Evolutionary conservation across 2,888 invertebrate genomes (phyloP).

Genomic region (Lasius platythorax): DNA sequence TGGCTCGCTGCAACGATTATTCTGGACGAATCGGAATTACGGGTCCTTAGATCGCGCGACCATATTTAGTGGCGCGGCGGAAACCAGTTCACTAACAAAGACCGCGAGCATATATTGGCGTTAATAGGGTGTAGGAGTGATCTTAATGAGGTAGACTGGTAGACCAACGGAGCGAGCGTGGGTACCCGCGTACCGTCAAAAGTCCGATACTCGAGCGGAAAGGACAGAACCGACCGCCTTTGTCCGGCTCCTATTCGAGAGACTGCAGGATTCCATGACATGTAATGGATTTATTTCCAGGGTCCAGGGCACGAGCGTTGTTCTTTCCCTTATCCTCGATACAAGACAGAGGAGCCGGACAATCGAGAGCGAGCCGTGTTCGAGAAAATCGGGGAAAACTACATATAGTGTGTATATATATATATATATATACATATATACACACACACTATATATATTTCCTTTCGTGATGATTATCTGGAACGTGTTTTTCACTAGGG

Average conservation of each 20-base stretch:
- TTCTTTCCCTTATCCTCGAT: slow-evolving; percentile 42
- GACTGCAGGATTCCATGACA: slow-evolving; percentile 28
- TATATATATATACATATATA: not conserved
- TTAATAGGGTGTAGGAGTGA: slow-evolving; percentile 54
- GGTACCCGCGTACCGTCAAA: slow-evolving; percentile 39
- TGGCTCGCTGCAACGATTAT: slow-evolving; percentile 25
- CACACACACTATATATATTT: not conserved
- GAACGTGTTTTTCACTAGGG: slow-evolving; percentile 34
- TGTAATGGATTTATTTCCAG: slow-evolving; percentile 48
- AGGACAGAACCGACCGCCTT: slow-evolving; percentile 40
- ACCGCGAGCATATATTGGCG: slow-evolving; percentile 19
- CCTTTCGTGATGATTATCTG: slow-evolving; percentile 47
- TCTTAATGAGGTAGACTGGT: slow-evolving; percentile 59
- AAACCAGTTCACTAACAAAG: slow-evolving; percentile 49
- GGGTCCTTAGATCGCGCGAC: slow-evolving; percentile 14
- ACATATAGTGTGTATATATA: not conserved
- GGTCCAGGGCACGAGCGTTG: slow-evolving; percentile 35
- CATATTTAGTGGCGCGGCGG: slow-evolving; percentile 33
- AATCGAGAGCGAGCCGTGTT: not conserved
- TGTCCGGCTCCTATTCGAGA: slow-evolving; percentile 33
- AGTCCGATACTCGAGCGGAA: slow-evolving; percentile 42
- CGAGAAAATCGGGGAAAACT: slow-evolving; percentile 30
- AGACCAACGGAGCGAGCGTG: slow-evolving; percentile 33
- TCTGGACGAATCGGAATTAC: slow-evolving; percentile 53
- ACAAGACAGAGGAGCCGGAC: slow-evolving; percentile 25